Base-by-base conservation (phyloP, 2,888 invertebrate species). In the Rapana venosa region DNA sequence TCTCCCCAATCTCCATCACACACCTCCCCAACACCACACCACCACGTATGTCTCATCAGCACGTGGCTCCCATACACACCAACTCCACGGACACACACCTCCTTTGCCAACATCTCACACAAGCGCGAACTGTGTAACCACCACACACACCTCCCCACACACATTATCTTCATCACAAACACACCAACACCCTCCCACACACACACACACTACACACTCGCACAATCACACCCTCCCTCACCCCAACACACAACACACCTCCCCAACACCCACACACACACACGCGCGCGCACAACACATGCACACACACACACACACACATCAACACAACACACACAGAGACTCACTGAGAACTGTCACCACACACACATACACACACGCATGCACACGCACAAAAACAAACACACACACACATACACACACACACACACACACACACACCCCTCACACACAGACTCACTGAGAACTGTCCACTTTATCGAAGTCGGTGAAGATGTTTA, bases 401-500 rank as follows among this genome's bases (percentile, higher is more conserved):
- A 11, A 35, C n/a, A 36, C 13, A 30, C 13, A 15, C 79, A n/a
- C 32, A 22, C 61, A 81, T 0, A 81, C 35, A 79, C 22, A 58
- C 1, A 77, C n/a, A 87, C n/a, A 47, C 32, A 74, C 22, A 77
- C 66, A 87, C 22, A 47, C 32, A 87, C 74, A n/a, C n/a, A 74
- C 74, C 8, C 11, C 11, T 2, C n/a, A 74, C 74, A 30, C 26
- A n/a, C 26, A n/a, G 1, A 86, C 88, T 88, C 91, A 95, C 94
- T 92, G 93, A n/a, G 91, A 66, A 11, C 90, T 85, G 87, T 94
- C 93, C 13, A 92, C 89, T 13, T 87, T 85, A 84, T 93, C 89
- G 17, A 95, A 87, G 87, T 96, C 96, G n/a, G 94, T 94, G 94
- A 98, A 98, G 90, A 98, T 97, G 92, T 97, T 97, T 92, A 98